These are phyloP conservation scores for Rhinolophus sinicus DNA, from an alignment of 2,113 vertebrate species.

Conservation along the genomic window DNA sequence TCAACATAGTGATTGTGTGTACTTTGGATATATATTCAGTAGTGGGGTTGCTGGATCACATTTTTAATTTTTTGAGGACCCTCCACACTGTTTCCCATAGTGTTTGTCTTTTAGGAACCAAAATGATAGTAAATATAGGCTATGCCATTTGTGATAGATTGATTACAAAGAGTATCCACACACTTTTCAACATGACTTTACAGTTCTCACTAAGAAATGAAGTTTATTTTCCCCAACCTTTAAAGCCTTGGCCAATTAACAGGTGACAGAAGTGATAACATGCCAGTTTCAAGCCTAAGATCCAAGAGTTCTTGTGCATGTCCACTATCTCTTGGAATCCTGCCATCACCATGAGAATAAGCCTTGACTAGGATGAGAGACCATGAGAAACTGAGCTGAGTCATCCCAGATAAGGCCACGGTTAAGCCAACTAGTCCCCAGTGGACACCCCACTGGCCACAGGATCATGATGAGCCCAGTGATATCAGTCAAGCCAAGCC, in stretches of 20 bases:
- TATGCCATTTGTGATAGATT: neutral
- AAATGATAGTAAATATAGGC: neutral
- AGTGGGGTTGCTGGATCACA: neutral
- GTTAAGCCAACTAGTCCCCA: neutral
- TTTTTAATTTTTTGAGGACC: neutral
- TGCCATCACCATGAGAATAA: neutral
- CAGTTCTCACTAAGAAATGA: neutral
- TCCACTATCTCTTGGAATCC: neutral
- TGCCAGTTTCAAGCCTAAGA: neutral
- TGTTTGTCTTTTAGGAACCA: neutral
- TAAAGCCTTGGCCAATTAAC: neutral
- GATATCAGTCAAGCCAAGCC: neutral
- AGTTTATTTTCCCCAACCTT: neutral
- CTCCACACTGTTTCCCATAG: neutral
- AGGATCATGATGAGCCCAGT: neutral
- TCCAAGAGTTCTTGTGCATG: neutral
- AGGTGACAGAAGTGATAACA: neutral
- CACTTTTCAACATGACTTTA: neutral
- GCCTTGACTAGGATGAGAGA: neutral
- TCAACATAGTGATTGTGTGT: neutral
- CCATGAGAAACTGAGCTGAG: neutral
- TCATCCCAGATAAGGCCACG: neutral
- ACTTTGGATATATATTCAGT: neutral
- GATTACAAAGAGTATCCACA: neutral
- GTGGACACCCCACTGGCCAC: neutral